phyloP scores from a whole-genome alignment of 2,113 vertebrate species.

The Halcyon senegalensis region DNA sequence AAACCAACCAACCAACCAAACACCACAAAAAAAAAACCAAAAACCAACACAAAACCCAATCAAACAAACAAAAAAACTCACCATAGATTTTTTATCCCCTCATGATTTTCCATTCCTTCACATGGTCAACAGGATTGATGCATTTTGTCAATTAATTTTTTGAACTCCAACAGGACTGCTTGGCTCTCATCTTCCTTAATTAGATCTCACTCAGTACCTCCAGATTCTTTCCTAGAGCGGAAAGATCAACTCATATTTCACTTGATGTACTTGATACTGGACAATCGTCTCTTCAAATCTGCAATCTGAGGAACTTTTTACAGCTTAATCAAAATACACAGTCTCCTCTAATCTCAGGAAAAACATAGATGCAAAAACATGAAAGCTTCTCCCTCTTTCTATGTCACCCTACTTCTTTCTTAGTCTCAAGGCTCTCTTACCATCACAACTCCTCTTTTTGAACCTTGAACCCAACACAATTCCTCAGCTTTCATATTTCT shows the following conservation, averaged over 20 bases:
- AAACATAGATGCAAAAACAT: neutral
- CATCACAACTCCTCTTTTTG: neutral
- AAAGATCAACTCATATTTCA: neutral
- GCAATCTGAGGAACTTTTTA: neutral
- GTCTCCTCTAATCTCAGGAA: neutral
- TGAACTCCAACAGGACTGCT: neutral
- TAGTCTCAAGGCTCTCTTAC: neutral
- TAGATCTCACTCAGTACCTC: neutral
- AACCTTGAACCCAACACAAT: neutral
- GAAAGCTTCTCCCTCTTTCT: neutral
- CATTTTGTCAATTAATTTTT: neutral
- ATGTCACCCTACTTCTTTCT: neutral
- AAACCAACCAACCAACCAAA: neutral
- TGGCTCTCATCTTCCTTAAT: neutral
- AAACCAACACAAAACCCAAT: no score
- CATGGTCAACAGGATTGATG: neutral
- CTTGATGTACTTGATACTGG: neutral
- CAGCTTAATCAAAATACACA: neutral
- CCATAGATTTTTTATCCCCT: neutral
- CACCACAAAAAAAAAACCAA: neutral
- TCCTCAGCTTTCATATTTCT: neutral
- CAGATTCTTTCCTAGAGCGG: neutral
- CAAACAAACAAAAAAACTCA: neutral
- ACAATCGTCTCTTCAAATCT: neutral
- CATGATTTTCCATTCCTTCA: neutral